Evolutionary conservation across 1,140 invertebrate genomes (phyloP).

Genomic region (Solenopsis fugax): DNA sequence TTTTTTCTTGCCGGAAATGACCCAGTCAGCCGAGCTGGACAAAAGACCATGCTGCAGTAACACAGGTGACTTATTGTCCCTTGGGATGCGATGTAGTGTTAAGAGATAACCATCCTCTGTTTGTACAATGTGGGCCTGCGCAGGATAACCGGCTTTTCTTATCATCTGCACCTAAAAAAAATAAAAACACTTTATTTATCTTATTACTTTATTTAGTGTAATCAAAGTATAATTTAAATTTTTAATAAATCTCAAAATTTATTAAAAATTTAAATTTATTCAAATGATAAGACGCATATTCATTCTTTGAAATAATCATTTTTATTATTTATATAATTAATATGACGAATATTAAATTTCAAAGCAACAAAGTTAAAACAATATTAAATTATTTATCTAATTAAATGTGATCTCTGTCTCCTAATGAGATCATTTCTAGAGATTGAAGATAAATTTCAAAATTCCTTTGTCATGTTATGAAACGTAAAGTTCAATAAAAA

Average conservation of each 20-base stretch:
- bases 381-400: too few species aligned
- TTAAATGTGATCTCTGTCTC: too few species aligned
- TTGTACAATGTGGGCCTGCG: conserved; percentile 89
- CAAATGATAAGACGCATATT: background rate
- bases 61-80: conserved; percentile 83
- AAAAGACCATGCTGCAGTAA: conserved; percentile 91
- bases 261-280: too few species aligned
- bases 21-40: conserved; percentile 89
- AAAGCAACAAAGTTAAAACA: too few species aligned
- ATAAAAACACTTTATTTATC: background rate
- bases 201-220: background rate
- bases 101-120: conserved; percentile 92
- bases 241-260: too few species aligned
- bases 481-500: too few species aligned
- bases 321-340: too few species aligned
- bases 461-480: too few species aligned
- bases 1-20: conserved; percentile 89
- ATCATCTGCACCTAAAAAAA: conserved; percentile 88
- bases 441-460: too few species aligned
- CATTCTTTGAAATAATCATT: background rate
- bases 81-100: conserved; percentile 91
- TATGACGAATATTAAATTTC: too few species aligned
- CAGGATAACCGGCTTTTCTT: conserved; percentile 89
- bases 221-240: background rate
- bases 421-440: too few species aligned